Evolutionary conservation across 2,888 invertebrate genomes (phyloP).

Genomic region (Micoletzkya japonica): DNA sequence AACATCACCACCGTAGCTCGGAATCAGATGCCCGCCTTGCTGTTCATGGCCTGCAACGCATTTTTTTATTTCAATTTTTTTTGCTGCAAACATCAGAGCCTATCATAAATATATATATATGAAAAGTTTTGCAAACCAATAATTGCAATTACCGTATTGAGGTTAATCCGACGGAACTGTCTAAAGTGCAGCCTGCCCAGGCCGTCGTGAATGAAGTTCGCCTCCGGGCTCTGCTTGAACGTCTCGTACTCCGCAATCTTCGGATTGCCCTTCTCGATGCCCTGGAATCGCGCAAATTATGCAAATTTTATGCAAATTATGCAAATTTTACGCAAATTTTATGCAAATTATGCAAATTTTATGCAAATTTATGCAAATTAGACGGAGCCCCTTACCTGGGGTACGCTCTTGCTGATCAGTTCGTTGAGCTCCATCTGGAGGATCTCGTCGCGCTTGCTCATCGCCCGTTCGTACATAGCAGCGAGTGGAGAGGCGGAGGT

Average conservation of each 20-base stretch:
- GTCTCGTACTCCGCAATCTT: constrained; percentile 29
- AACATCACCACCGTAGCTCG: no score
- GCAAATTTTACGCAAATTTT: not conserved
- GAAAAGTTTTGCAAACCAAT: not conserved
- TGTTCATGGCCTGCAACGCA: not conserved
- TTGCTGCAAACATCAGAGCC: no score
- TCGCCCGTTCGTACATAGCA: constrained; percentile 9
- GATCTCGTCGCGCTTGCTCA: not conserved
- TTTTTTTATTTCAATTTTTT: no score
- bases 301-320: not conserved
- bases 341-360: not conserved
- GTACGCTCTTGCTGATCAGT: constrained; percentile 6
- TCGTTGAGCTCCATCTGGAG: not conserved
- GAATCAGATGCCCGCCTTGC: not conserved
- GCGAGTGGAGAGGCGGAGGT: not conserved
- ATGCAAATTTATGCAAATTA: not conserved
- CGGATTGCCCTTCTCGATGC: constrained; percentile 17
- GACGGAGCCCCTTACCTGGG: constrained; percentile 1
- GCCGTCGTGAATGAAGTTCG: constrained; percentile 25
- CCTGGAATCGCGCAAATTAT: not conserved
- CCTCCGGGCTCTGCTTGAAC: constrained; percentile 24
- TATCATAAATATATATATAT: not conserved
- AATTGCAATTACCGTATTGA: constrained; percentile 10
- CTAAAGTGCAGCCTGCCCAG: constrained; percentile 22
- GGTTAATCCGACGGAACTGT: constrained; percentile 18